Percentiles rank a stretch among this genome's conserved stretches.
Conservation (phyloP, 2,113 vertebrate species). For the Ellobius talpinus region DNA sequence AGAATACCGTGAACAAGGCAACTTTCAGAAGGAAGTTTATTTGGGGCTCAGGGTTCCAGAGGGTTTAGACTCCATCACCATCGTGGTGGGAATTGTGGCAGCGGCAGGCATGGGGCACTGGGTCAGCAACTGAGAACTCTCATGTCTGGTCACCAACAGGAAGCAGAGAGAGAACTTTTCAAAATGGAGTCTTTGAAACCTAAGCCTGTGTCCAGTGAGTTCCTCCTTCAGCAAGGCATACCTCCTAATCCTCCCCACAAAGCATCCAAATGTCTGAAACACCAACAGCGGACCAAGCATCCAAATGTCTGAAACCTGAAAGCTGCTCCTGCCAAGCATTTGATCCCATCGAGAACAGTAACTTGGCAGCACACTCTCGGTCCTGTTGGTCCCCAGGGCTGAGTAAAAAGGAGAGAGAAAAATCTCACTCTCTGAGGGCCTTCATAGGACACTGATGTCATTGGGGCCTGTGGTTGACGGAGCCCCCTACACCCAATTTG, state of each 20-base stretch:
- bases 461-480: not conserved
- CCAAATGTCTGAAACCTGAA: not conserved
- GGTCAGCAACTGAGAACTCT: not conserved
- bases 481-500: not conserved
- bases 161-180: not conserved
- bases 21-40: not conserved
- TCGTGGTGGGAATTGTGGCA: not conserved
- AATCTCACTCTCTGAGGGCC: not conserved
- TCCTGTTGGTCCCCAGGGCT: not conserved
- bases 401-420: not conserved
- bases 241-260: not conserved
- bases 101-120: not conserved
- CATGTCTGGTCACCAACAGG: not conserved
- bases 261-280: no score
- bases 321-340: not conserved
- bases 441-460: not conserved
- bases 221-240: not conserved
- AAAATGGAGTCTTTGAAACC: not conserved
- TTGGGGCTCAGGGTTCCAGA: not conserved
- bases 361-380: not conserved
- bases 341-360: not conserved
- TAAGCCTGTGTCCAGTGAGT: not conserved
- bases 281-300: not conserved
- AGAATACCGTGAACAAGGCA: not conserved
- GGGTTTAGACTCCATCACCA: not conserved